Conservation (phyloP, 2,797 vertebrate species). For the Artibeus lituratus region DNA sequence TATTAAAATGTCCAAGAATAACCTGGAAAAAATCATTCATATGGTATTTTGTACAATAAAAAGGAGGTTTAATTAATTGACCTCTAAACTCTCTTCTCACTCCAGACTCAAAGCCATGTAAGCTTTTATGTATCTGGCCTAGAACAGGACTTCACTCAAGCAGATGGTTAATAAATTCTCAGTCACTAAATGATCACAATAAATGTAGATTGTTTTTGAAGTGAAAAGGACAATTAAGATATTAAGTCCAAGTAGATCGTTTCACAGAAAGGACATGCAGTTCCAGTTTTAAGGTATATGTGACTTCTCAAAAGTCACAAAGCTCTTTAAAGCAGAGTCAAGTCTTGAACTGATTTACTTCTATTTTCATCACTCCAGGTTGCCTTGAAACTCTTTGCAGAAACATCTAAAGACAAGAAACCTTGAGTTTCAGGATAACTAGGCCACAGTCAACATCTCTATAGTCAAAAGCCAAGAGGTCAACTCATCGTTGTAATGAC, state of each 20-base stretch:
- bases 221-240: not conserved
- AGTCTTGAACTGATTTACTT: not conserved
- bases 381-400: not conserved
- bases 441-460: not conserved
- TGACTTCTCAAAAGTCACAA: not conserved
- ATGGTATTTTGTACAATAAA: not conserved
- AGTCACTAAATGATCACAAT: not conserved
- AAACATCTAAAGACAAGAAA: not conserved
- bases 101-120: not conserved
- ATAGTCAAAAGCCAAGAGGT: not conserved
- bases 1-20: conserved; percentile 17
- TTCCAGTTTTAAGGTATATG: not conserved
- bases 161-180: not conserved
- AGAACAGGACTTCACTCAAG: not conserved
- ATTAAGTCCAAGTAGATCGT: not conserved
- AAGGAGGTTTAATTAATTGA: not conserved
- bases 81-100: not conserved
- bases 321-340: not conserved
- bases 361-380: not conserved
- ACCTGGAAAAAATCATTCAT: not conserved
- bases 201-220: not conserved
- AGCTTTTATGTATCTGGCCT: not conserved
- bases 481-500: not conserved
- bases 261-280: not conserved
- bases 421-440: not conserved